Base-by-base conservation (phyloP, 2,797 vertebrate species). In the Liparis tanakae region DNA sequence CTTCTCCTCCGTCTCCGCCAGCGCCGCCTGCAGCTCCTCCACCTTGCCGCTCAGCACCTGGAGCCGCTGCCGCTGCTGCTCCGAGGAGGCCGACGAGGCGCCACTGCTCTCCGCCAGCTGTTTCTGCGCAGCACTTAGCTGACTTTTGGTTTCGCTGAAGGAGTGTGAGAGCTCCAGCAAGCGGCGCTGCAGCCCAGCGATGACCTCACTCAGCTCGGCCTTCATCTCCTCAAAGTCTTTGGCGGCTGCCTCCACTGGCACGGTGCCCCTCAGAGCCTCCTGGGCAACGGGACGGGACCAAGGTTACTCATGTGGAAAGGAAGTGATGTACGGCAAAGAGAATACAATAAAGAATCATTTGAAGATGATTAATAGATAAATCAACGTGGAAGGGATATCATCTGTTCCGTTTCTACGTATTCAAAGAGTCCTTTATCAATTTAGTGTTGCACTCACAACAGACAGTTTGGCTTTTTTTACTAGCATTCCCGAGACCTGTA, bases 131-230 rank as follows among this genome's bases (percentile, higher is more conserved):
- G 81, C 33, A 5, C 85, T 85, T 2, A 99, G 95, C 81, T 98
- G 96, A 13, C 87, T 90, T 89, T 96, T 96, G 54, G 97, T 96
- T 78, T 98, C 96, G 13, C 95, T 96, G 92, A 96, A 99, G 34
- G 96, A 94, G 84, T 95, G 94, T 0, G 97, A 97, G 36, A 99
- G 93, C 83, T 98, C 97, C 54, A 92, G 90, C 69, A 99, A 88
- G 69, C 98, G 95, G 43, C 93, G 95, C 81, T 96, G 97, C 68
- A 98, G 94, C 18, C 97, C 96, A 1, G 95, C 93, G 7, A 96
- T 94, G 1, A 94, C 95, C 78, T 90, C 92, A 8, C 92, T 94
- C 76, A 94, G 92, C 57, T 92, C 94, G 1, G 92, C 92, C 85
- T 96, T 96, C 94, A 94, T 94, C 80, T 97, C 96, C 39, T 93